phyloP scores from a whole-genome alignment of 2,888 invertebrate species.

The Rhaphigaster nebulosa region DNA sequence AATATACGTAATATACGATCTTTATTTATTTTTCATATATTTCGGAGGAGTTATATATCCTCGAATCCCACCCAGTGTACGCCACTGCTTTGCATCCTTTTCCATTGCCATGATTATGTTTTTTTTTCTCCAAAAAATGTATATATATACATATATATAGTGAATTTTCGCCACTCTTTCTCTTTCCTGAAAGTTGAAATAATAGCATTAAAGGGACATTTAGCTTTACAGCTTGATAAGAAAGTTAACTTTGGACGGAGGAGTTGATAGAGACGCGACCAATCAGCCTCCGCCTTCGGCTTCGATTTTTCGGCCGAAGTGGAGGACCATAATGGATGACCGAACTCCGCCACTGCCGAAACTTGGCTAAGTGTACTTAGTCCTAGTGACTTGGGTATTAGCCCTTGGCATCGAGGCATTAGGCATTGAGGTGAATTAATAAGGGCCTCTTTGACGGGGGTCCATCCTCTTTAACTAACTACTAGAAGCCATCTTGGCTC shows the following conservation, averaged over 20 bases:
- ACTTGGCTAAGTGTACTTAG: slow-evolving; percentile 40
- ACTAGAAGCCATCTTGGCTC: not conserved
- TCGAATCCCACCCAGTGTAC: no score
- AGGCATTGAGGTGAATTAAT: slow-evolving; percentile 7
- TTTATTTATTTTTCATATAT: no score
- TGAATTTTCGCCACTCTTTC: no score
- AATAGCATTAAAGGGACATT: no score
- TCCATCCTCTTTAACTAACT: not conserved
- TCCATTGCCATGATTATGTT: no score
- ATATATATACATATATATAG: no score
- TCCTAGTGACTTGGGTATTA: not conserved
- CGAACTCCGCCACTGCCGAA: not conserved
- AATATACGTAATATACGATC: no score
- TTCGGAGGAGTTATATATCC: no score
- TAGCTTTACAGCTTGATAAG: not conserved
- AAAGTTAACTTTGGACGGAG: not conserved
- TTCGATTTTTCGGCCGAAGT: not conserved
- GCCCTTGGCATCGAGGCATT: not conserved
- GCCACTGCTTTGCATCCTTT: no score
- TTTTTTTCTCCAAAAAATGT: no score
- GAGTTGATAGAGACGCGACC: not conserved
- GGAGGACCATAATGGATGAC: not conserved
- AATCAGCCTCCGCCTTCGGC: not conserved
- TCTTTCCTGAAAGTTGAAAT: no score
- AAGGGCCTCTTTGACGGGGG: not conserved